These are phyloP conservation scores for Phainopepla nitens DNA, from an alignment of 2,113 vertebrate genomes.

Conservation along the genomic window DNA sequence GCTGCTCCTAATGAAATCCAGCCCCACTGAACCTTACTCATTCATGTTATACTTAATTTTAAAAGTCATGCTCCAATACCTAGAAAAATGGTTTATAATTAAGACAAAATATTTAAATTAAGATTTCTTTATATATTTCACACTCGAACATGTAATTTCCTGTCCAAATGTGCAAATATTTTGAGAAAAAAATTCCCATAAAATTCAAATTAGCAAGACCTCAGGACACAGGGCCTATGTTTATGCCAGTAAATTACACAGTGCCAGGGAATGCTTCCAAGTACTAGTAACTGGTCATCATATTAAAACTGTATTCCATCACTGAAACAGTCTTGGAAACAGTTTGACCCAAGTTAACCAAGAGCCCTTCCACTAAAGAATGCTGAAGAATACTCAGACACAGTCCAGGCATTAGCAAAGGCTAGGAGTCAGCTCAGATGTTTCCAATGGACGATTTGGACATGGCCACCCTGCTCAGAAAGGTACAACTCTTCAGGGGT, in stretches of 20 bases:
- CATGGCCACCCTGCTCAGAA: background rate
- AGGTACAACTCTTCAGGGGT: background rate
- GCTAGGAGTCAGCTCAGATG: background rate
- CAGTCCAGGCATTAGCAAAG: background rate
- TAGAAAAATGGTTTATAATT: background rate
- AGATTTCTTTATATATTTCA: background rate
- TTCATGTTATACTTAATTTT: background rate
- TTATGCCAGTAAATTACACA: background rate
- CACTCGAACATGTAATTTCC: background rate
- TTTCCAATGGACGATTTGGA: background rate
- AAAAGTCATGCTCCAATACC: background rate
- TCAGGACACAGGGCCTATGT: background rate
- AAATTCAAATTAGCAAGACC: constrained; percentile 1
- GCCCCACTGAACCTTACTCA: background rate
- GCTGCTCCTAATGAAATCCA: background rate
- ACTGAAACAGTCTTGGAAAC: background rate
- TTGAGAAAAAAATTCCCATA: background rate
- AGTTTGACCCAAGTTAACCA: background rate
- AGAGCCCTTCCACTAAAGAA: background rate
- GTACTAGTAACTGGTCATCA: background rate
- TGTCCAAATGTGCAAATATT: background rate
- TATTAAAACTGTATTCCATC: background rate
- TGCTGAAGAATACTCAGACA: background rate
- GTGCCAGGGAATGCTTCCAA: background rate
- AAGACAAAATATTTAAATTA: background rate